Evolutionary conservation across 2,888 invertebrate species (phyloP), one percentile per base, ranked within the genome.

Genomic region (Micoletzkya japonica): DNA sequence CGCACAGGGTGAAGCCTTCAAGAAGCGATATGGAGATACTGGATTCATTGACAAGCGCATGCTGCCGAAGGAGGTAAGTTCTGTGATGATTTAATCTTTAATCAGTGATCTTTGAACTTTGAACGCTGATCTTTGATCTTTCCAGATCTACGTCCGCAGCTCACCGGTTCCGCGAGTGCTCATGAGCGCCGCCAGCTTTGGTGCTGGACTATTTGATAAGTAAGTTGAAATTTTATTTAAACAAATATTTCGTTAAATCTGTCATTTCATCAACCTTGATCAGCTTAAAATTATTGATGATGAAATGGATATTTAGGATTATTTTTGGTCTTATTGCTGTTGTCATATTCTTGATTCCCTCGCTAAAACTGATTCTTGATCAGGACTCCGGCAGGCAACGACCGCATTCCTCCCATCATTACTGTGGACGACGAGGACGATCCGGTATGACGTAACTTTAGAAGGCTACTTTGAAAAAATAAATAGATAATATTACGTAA

Each of bases 131-230:
- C 17, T 34, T 3, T 58, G 17, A 20, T 1, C 1, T 28, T 39
- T 32, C 1, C 37, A 66, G 64, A 37, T 66, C 37, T 17, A 28
- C 4, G 37, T 66, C n/a, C 52, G 64, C 2, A 37, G 37, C 14
- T 66, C 64, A 2, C 30, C 64, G 26, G 64, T 66, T 26, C 52
- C 52, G 1, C 64, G 64, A 6, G 64, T 66, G 2, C 64, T 66
- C 26, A 54, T 54, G 54, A 66, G 64, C 37, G 64, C 64, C 6
- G 37, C 26, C 54, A 66, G 64, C 28, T 66, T 66, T 44, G 44
- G 44, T 17, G 39, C 64, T 1, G 64, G 44, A 4, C 54, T 66
- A 2, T 66, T 66, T 44, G 44, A 54, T 17, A 54, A 66, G 64
- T 66, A 6, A 1, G 63, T 3, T 24, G 2, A 7, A 10, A n/a